Percentiles rank a stretch among this genome's conserved stretches.
These are phyloP conservation scores for Hydropotes inermis DNA, from an alignment of 2,113 vertebrate genomes.

Conservation along the genomic window DNA sequence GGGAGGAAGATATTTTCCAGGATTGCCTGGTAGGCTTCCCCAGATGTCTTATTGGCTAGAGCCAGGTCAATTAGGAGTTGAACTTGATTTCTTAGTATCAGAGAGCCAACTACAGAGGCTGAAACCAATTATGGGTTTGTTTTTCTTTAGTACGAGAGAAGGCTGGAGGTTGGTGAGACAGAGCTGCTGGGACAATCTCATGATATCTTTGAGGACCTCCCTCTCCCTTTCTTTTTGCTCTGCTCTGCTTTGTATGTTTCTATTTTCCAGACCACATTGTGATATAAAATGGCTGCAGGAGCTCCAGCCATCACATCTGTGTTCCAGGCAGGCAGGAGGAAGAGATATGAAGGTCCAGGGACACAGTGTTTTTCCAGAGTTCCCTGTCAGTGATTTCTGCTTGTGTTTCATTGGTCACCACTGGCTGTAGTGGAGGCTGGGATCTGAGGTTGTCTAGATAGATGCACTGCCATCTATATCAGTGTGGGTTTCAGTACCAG, in stretches of 20 bases:
- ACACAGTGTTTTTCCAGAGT: neutral
- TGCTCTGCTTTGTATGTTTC: neutral
- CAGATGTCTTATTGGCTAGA: neutral
- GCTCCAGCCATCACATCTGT: neutral
- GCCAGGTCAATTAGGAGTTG: neutral
- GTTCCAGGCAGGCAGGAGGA: neutral
- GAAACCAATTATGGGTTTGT: neutral
- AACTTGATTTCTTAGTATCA: neutral
- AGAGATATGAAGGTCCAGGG: neutral
- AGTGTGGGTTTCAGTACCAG: neutral
- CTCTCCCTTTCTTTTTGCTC: neutral
- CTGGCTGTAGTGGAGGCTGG: neutral
- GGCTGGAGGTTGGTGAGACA: neutral
- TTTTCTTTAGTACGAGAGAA: neutral
- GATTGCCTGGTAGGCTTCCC: neutral
- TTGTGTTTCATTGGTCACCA: neutral
- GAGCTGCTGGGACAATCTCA: neutral
- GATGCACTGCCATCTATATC: neutral
- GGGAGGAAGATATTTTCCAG: neutral
- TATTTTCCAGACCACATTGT: rapidly evolving
- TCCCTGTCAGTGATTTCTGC: neutral
- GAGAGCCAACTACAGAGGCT: neutral
- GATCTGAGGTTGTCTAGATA: neutral
- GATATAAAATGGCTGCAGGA: neutral
- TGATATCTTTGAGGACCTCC: neutral